A percentile compares a stretch with the other conserved stretches of the same genome.
Evolutionary conservation across 1,140 invertebrate genomes (phyloP).

Genomic region (Cylas formicarius): DNA sequence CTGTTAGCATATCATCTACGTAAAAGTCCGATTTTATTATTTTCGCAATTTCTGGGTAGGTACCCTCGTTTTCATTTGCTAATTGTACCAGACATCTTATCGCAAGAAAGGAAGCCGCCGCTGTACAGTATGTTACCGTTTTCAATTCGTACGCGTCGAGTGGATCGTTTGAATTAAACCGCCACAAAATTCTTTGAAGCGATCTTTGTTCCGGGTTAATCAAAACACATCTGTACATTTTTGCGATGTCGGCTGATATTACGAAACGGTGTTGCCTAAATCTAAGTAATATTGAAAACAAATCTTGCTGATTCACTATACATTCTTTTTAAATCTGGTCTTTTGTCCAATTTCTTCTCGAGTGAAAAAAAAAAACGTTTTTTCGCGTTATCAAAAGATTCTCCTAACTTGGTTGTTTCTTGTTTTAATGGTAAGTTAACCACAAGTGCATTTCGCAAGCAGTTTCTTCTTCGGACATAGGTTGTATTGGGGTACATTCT

Average conservation of each 20-base stretch:
- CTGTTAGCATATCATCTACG: constrained; percentile 43
- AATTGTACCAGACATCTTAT: constrained; percentile 15
- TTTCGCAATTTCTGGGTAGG: constrained; percentile 1
- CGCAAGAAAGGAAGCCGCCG: constrained; percentile 24
- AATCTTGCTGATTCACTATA: constrained; percentile 22
- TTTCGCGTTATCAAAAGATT: constrained; percentile 27
- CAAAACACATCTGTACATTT: constrained; percentile 41
- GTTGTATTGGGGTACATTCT: constrained; percentile 11
- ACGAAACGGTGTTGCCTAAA: constrained; percentile 38
- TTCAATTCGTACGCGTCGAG: constrained; percentile 31
- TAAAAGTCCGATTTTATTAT: constrained; percentile 14
- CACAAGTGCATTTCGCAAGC: constrained; percentile 22
- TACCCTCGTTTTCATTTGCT: not conserved
- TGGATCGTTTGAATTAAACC: constrained; percentile 18
- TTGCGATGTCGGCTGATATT: constrained; percentile 41
- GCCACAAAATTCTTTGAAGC: constrained; percentile 25
- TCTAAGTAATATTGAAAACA: constrained; percentile 33
- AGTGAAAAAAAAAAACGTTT: constrained; percentile 32
- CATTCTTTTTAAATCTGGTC: constrained; percentile 17
- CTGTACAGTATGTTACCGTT: constrained; percentile 34
- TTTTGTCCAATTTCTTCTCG: constrained; percentile 30
- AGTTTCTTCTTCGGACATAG: constrained; percentile 11
- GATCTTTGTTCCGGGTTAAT: constrained; percentile 31
- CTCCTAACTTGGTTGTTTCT: constrained; percentile 25
- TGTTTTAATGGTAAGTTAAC: constrained; percentile 23